These are phyloP conservation scores for Dilophus febrilis DNA, from an alignment of 2,888 invertebrate species.

Conservation along the genomic window DNA sequence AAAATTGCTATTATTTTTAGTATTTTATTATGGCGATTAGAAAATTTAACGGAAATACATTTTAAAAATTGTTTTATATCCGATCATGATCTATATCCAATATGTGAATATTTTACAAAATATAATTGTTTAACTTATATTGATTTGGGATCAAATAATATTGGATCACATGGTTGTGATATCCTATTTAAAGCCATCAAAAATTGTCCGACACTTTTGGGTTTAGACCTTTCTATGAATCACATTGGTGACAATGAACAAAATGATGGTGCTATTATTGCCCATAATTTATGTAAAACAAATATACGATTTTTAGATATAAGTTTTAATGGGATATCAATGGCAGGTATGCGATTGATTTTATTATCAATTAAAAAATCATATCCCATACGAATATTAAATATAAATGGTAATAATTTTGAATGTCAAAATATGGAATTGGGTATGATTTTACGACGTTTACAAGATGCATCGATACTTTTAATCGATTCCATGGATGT, in stretches of 20 bases:
- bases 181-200: slow-evolving; percentile 18
- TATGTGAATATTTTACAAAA: slow-evolving; percentile 19
- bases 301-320: slow-evolving; percentile 18
- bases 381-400: slow-evolving; percentile 14
- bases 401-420: slow-evolving; percentile 21
- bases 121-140: slow-evolving; percentile 14
- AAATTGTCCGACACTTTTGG: slow-evolving; percentile 12
- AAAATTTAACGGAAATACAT: slow-evolving; percentile 18
- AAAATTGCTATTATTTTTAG: slow-evolving; percentile 18
- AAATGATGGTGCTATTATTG: slow-evolving; percentile 24
- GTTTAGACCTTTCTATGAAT: slow-evolving; percentile 20
- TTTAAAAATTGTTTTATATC: slow-evolving; percentile 21
- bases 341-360: slow-evolving; percentile 16
- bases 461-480: slow-evolving; percentile 18
- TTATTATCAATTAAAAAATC: slow-evolving; percentile 21
- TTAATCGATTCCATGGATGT: slow-evolving; percentile 12
- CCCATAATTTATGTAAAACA: slow-evolving; percentile 14
- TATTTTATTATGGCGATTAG: slow-evolving; percentile 21
- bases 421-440: slow-evolving; percentile 10
- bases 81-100: slow-evolving; percentile 20
- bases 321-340: slow-evolving; percentile 18
- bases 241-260: slow-evolving; percentile 18
- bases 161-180: slow-evolving; percentile 19
- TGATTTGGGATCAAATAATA: slow-evolving; percentile 19
- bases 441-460: slow-evolving; percentile 17